Conservation (phyloP, 2,113 vertebrate genomes). For the Microcebus jonahi region DNA sequence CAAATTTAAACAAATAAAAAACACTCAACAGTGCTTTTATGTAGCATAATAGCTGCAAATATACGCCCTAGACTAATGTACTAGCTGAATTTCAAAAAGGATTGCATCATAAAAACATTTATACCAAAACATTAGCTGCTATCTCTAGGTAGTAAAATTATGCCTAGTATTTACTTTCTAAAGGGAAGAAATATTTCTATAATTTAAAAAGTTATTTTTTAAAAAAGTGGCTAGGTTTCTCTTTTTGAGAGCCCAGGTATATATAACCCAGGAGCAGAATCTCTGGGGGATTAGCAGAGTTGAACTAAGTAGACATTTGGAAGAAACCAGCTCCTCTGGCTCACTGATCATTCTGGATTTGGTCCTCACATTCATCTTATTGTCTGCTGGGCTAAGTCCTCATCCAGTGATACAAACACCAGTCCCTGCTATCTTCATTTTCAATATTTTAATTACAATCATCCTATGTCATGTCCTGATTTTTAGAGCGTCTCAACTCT, state of each 20-base stretch:
- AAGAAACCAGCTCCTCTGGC: background rate
- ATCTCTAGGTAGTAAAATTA: background rate
- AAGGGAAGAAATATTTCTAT: background rate
- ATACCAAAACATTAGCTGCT: background rate
- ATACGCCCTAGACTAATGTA: background rate
- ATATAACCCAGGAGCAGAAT: background rate
- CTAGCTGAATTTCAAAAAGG: conserved; percentile 44
- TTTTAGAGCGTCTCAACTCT: background rate
- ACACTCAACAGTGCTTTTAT: background rate
- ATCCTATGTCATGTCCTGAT: background rate
- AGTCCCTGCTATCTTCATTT: background rate
- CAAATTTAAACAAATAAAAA: conserved; percentile 23
- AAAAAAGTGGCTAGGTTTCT: background rate
- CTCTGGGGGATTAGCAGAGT: background rate
- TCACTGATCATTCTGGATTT: background rate
- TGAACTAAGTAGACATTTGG: background rate
- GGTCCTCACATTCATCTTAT: background rate
- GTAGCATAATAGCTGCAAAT: background rate
- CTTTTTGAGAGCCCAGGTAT: background rate
- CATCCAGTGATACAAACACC: background rate
- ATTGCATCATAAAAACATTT: background rate
- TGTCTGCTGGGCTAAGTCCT: background rate
- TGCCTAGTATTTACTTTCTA: conserved; percentile 24
- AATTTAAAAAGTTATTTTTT: conserved; percentile 46
- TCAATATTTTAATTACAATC: background rate